phyloP scores from a whole-genome alignment of 2,113 vertebrate species.

The Brienomyrus brachyistius region DNA sequence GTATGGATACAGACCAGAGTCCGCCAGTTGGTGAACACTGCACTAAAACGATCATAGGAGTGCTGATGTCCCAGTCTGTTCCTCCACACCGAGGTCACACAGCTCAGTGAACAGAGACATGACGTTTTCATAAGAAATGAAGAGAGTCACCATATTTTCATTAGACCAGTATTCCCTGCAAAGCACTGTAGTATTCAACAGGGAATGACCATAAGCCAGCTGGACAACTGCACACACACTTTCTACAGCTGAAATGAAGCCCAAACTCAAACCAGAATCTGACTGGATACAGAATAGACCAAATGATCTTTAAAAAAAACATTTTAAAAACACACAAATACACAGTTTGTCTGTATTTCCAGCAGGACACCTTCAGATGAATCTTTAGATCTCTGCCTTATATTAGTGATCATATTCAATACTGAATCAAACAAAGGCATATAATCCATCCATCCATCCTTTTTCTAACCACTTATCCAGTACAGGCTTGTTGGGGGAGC shows the following conservation, averaged over 20 bases:
- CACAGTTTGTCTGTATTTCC: not conserved
- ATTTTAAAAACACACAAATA: not conserved
- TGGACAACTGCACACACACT: not conserved
- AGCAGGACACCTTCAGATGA: not conserved
- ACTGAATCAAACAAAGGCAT: not conserved
- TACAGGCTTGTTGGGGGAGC: not conserved
- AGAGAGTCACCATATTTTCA: not conserved
- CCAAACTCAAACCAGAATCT: not conserved
- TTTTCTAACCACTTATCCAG: not conserved
- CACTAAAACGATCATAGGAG: not conserved
- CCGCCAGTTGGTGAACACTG: not conserved
- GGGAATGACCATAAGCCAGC: not conserved
- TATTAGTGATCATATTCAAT: not conserved
- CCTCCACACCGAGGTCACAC: not conserved
- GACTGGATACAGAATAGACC: not conserved
- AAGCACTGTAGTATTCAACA: not conserved
- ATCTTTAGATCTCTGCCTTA: not conserved
- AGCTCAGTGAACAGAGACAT: not conserved
- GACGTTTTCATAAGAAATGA: not conserved
- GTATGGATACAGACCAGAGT: not conserved
- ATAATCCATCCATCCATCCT: not conserved
- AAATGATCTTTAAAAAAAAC: not conserved
- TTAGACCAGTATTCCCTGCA: not conserved
- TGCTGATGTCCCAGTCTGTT: not conserved
- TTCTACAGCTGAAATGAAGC: not conserved